A percentile compares a stretch with the other conserved stretches of the same genome.
phyloP scores from a whole-genome alignment of 1,140 invertebrate species.

The Melitaea cinxia region DNA sequence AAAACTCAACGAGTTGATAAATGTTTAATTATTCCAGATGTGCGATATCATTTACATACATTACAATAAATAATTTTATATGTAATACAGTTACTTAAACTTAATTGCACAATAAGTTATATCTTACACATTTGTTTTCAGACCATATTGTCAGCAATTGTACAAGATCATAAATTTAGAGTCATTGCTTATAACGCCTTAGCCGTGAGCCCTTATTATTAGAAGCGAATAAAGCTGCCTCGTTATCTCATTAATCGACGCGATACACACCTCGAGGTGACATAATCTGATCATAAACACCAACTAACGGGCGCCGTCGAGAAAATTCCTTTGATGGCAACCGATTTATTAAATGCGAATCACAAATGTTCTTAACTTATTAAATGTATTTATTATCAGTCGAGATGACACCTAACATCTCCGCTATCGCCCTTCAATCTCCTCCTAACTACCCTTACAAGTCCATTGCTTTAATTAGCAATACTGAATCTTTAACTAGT shows the following conservation, averaged over 20 bases:
- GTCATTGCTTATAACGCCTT: not conserved
- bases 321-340: not conserved
- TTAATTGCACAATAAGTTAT: not conserved
- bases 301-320: not conserved
- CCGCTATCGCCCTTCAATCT: not conserved
- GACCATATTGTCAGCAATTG: not conserved
- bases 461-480: no score
- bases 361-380: not conserved
- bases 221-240: not conserved
- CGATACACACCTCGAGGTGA: slow-evolving; percentile 10
- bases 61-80: not conserved
- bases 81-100: not conserved
- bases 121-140: not conserved
- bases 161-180: no score
- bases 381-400: not conserved
- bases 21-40: no score
- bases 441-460: not conserved
- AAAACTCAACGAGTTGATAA: no score
- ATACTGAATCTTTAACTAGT: no score
- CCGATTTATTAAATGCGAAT: not conserved
- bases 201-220: not conserved
- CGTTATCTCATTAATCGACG: not conserved
- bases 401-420: not conserved
- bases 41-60: not conserved
- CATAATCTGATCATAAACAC: slow-evolving; percentile 7